phyloP scores from a whole-genome alignment of 64 coral and sea anemone species.

The Actinia tenebrosa region DNA sequence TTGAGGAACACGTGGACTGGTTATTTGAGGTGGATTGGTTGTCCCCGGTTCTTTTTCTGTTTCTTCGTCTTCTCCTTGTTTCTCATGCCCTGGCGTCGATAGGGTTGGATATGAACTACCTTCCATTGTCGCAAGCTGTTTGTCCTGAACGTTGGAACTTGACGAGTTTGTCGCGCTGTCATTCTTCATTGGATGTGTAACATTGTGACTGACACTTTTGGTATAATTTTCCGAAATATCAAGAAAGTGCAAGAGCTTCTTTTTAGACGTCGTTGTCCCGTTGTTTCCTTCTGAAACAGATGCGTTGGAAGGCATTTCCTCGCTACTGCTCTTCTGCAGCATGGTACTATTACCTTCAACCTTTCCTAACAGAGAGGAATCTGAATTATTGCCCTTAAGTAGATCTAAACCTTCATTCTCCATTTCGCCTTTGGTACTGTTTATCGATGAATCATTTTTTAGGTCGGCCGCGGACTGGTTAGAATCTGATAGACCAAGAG shows the following conservation, averaged over 20 bases:
- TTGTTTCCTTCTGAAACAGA: background rate
- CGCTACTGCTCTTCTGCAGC: background rate
- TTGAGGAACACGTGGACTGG: background rate
- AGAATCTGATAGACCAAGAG: background rate
- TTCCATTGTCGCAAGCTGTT: background rate
- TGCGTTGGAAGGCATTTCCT: background rate
- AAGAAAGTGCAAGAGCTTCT: constrained; percentile 15
- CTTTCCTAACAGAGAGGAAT: background rate
- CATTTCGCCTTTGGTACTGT: background rate
- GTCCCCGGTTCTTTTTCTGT: background rate
- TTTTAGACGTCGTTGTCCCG: background rate
- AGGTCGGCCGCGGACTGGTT: background rate
- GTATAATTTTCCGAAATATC: constrained; percentile 12
- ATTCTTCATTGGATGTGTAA: background rate
- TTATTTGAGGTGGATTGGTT: background rate
- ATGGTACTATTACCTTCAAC: background rate
- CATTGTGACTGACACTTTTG: background rate
- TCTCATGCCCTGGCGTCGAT: background rate
- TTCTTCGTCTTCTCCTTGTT: background rate
- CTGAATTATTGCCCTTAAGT: background rate
- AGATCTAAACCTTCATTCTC: background rate
- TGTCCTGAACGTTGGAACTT: background rate
- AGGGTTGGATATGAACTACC: background rate
- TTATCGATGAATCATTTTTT: background rate
- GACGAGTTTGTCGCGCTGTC: background rate